Conservation (phyloP, 2,113 vertebrate genomes). For the Phrynosoma platyrhinos region DNA sequence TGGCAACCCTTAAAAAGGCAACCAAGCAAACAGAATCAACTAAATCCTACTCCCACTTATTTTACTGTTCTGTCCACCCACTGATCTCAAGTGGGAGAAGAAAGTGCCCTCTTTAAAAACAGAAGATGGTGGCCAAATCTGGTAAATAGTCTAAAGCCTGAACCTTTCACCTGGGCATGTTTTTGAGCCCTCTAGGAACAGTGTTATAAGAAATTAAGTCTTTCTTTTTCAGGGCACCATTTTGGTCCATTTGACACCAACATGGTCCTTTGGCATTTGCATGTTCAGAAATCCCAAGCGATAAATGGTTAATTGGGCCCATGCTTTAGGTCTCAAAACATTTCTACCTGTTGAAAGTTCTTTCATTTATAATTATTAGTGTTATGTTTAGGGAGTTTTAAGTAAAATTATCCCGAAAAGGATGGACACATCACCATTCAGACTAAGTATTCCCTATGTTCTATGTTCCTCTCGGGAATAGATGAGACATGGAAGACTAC, state of each 20-base stretch:
- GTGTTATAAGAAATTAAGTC: neutral
- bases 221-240: neutral
- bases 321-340: neutral
- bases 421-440: too few relatives aligned
- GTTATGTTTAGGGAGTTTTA: neutral
- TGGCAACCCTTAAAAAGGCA: too few relatives aligned
- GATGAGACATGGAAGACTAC: too few relatives aligned
- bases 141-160: neutral
- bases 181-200: neutral
- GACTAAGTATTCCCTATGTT: neutral
- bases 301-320: neutral
- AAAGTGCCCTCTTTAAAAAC: neutral
- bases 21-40: too few relatives aligned
- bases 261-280: neutral
- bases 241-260: neutral
- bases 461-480: too few relatives aligned
- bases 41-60: too few relatives aligned
- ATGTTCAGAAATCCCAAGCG: neutral
- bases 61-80: neutral
- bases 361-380: neutral
- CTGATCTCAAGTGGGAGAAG: too few relatives aligned
- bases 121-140: neutral
- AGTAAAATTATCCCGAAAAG: neutral
- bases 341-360: neutral
- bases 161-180: neutral